phyloP scores from a whole-genome alignment of 1,140 invertebrate species.

The Adoxophyes honmai region DNA sequence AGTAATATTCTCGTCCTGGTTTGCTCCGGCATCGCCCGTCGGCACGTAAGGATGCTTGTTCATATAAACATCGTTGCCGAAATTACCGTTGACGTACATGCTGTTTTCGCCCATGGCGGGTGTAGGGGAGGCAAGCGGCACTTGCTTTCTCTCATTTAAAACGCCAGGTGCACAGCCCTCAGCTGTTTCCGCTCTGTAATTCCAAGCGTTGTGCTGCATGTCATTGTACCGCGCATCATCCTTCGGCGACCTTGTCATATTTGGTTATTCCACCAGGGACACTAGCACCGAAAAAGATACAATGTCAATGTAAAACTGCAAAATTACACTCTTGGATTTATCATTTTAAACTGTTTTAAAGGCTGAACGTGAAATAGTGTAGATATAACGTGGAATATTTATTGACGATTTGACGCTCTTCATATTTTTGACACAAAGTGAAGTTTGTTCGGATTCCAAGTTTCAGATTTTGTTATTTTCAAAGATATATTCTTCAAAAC shows the following conservation, averaged over 20 bases:
- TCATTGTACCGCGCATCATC: slow-evolving; percentile 67
- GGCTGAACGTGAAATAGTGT: slow-evolving; percentile 24
- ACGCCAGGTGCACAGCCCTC: slow-evolving; percentile 53
- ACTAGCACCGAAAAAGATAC: slow-evolving; percentile 24
- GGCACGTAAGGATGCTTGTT: slow-evolving; percentile 53
- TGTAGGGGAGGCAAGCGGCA: slow-evolving; percentile 37
- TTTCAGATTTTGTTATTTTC: too few relatives aligned
- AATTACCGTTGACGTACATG: slow-evolving; percentile 52
- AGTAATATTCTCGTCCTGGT: slow-evolving; percentile 48
- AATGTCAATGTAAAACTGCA: slow-evolving; percentile 21
- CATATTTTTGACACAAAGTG: slow-evolving; percentile 39
- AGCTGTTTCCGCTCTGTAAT: slow-evolving; percentile 53
- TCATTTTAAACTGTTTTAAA: slow-evolving; percentile 42
- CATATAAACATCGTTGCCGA: slow-evolving; percentile 56
- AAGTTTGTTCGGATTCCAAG: neutral
- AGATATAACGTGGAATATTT: slow-evolving; percentile 47
- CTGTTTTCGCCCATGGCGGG: slow-evolving; percentile 48
- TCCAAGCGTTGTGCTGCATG: slow-evolving; percentile 61
- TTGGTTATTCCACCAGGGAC: slow-evolving; percentile 43
- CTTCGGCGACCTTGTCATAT: slow-evolving; percentile 70
- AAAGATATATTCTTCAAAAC: too few relatives aligned
- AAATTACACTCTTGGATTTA: slow-evolving; percentile 46
- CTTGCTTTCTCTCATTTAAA: slow-evolving; percentile 49
- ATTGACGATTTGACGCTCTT: slow-evolving; percentile 55
- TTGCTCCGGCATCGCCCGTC: slow-evolving; percentile 37